Evolutionary conservation across 2,888 invertebrate genomes (phyloP), one percentile per base, ranked within the genome.

Genomic region (Dimorphilus gyrociliatus): DNA sequence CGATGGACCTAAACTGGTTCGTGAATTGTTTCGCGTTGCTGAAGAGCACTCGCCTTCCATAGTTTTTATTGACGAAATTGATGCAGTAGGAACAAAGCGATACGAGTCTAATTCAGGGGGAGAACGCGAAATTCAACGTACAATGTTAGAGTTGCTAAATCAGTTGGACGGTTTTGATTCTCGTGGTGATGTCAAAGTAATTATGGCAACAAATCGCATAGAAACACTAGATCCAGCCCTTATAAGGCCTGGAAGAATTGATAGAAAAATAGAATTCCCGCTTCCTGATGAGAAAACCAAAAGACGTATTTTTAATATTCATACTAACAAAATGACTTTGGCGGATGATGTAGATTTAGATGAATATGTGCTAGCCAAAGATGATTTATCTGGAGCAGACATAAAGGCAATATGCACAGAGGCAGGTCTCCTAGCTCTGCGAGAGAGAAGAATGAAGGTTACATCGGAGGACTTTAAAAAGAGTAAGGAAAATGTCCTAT

Each of bases 91-190:
- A 34, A 94, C 92, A 4, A 97, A 94, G 67, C 75, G 90, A 60
- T 97, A 94, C 60, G 97, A 97, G 56, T 94, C 94, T 1, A 97
- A 97, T 64, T 94, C 92, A 30, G 97, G 97, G 23, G 97, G 97
- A 35, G 97, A 99, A 62, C 73, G 94, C 40, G 97, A 97, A 72
- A 97, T 99, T 60, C 97, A 99, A 64, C 74, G 97, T 60, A 97
- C 97, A 35, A 97, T 97, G 97, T 75, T 99, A 65, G 97, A 99
- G 63, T 68, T 99, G 35, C 70, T 97, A 10, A 99, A 99, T 67
- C 97, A 99, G 62, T 69, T 97, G 29, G 97, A 97, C 67, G 97
- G 97, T 34, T 90, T 88, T 65, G 88, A 90, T 67, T 86, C 88
- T 1, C 70, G 86, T 31, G 90, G 88, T 14, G 90, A 92, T 70